These are phyloP conservation scores for Melanotaenia parkinsoni DNA, from an alignment of 2,797 vertebrate genomes.

Conservation along the genomic window DNA sequence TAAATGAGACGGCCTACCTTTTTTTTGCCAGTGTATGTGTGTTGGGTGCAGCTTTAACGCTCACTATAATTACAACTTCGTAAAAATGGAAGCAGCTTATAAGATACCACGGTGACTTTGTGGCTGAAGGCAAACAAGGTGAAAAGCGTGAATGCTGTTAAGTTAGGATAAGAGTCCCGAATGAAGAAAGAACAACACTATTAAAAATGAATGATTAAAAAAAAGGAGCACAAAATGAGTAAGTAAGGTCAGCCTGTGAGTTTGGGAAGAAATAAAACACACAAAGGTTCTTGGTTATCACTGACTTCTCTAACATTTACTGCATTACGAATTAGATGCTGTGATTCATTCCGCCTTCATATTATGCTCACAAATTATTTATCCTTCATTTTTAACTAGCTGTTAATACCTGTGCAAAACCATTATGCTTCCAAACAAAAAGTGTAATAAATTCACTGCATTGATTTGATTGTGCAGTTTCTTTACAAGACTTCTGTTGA, in stretches of 20 bases:
- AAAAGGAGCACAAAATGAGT: constrained; percentile 51
- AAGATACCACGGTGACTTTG: constrained; percentile 58
- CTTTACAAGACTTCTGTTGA: constrained; percentile 29
- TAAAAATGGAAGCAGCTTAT: constrained; percentile 50
- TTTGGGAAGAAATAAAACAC: constrained; percentile 55
- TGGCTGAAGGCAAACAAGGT: constrained; percentile 58
- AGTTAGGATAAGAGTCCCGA: constrained; percentile 41
- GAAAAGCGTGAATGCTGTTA: constrained; percentile 47
- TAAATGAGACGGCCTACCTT: constrained; percentile 41
- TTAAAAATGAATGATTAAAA: constrained; percentile 60
- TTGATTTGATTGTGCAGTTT: constrained; percentile 57
- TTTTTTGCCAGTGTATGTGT: background rate
- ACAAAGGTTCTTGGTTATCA: constrained; percentile 64
- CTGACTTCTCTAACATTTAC: constrained; percentile 72
- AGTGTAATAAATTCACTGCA: constrained; percentile 26
- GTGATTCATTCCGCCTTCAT: constrained; percentile 59
- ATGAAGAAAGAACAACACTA: constrained; percentile 38
- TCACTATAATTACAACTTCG: constrained; percentile 54
- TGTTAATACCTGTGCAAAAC: constrained; percentile 22
- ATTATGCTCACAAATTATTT: constrained; percentile 55
- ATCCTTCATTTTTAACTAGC: constrained; percentile 25
- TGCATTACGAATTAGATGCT: constrained; percentile 58
- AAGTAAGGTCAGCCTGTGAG: constrained; percentile 29
- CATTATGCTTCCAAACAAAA: background rate
- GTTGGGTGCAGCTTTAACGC: constrained; percentile 45